Evolutionary conservation across 2,113 vertebrate species (phyloP), one percentile per base, ranked within the genome.

Genomic region (Tupaia chinensis): DNA sequence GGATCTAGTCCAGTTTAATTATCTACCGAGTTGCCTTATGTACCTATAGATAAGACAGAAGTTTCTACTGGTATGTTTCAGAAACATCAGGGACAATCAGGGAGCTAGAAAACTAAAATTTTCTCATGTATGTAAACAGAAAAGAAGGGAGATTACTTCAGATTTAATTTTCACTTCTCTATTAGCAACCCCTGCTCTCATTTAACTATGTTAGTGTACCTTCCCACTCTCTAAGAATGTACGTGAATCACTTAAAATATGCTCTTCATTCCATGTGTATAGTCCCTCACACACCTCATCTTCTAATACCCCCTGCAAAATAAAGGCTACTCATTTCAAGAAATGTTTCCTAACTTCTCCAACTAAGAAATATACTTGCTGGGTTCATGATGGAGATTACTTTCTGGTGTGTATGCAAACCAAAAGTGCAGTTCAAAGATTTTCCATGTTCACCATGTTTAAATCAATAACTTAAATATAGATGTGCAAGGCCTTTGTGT

Each of bases 71-170:
- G 9, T 34, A 94, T 79, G 14, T 61, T 93, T 78, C 72, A n/a
- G n/a, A n/a, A n/a, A n/a, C n/a, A n/a, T n/a, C n/a, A n/a, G n/a
- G 3, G 32, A 12, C 20, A 80, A 91, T 86, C 7, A 63, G 20
- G 66, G 16, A 78, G 17, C 83, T 70, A 44, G 65, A 93, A 96
- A 95, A 86, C 63, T 66, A 82, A 88, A 95, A 16, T 80, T 87
- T 95, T 68, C 53, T 83, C 5, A 79, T 58, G 29, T 58, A 22
- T 27, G 7, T 6, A 68, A 83, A 87, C 1, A 93, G 29, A 27
- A 87, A 83, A 92, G 0, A 74, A 69, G 83, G 9, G 17, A 16
- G 54, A 85, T 56, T 73, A 79, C 8, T 68, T 95, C 3, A 89
- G 32, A 27, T 72, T 79, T 17, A 20, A 44, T 74, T 91, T 84